phyloP scores from a whole-genome alignment of 1,140 invertebrate species.

The Acromyrmex echinatior region DNA sequence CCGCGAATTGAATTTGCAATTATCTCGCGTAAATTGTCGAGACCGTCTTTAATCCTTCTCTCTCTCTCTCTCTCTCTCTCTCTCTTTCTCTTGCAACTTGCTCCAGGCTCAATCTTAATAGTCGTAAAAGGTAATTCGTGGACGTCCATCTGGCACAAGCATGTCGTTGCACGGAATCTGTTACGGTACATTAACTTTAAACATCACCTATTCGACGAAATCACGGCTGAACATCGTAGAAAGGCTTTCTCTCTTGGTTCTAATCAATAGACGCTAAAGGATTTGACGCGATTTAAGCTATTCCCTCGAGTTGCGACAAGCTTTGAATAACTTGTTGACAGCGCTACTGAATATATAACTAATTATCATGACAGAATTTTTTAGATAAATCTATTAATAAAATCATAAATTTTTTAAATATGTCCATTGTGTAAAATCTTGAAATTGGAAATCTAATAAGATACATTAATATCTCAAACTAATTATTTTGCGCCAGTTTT shows the following conservation, averaged over 20 bases:
- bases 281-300: constrained; percentile 25
- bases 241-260: background rate
- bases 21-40: constrained; percentile 64
- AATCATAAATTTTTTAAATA: background rate
- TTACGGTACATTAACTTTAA: constrained; percentile 70
- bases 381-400: background rate
- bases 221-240: constrained; percentile 35
- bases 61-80: background rate
- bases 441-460: background rate
- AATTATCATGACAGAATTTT: background rate
- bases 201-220: constrained; percentile 45
- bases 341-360: background rate
- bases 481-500: background rate
- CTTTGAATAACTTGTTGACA: constrained; percentile 31
- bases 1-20: constrained; percentile 70
- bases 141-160: constrained; percentile 51
- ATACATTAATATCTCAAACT: background rate
- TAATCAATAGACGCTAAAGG: constrained; percentile 44
- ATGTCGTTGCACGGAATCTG: constrained; percentile 65
- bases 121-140: constrained; percentile 73
- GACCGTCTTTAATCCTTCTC: constrained; percentile 62
- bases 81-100: background rate
- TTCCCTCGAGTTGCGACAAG: background rate
- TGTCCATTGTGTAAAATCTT: background rate
- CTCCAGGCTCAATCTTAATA: constrained; percentile 55